Percentiles rank a stretch among this genome's conserved stretches.
Evolutionary conservation across 1,140 invertebrate species (phyloP).

Genomic region (Pogonognathellus flavescens): DNA sequence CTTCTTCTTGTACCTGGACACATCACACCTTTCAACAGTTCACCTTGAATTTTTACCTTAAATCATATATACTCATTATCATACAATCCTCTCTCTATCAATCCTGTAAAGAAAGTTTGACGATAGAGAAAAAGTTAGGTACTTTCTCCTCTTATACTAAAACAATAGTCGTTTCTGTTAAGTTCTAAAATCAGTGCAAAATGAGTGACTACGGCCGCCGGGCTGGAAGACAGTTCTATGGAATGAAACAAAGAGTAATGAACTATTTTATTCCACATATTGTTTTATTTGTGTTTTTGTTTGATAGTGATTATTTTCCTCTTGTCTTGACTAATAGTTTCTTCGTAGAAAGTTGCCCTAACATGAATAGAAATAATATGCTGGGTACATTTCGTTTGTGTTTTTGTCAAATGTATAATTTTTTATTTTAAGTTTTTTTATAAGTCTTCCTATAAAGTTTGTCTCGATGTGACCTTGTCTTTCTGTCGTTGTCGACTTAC

Average conservation of each 20-base stretch:
- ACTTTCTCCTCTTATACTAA: not conserved
- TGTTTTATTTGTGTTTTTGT: constrained; percentile 12
- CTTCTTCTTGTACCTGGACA: not conserved
- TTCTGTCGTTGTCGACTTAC: not conserved
- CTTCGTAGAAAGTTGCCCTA: too few relatives aligned
- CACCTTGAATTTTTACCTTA: too few relatives aligned
- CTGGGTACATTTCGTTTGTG: not conserved
- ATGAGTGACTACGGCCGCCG: constrained; percentile 30
- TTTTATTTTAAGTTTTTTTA: not conserved
- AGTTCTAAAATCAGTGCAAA: constrained; percentile 42
- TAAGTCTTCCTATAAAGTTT: not conserved
- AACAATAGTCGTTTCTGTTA: not conserved
- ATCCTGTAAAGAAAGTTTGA: not conserved
- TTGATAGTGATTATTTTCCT: not conserved
- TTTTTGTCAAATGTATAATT: too few relatives aligned
- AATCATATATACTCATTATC: too few relatives aligned
- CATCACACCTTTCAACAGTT: too few relatives aligned
- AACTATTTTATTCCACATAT: constrained; percentile 9
- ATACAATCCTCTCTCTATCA: not conserved
- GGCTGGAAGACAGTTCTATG: constrained; percentile 58
- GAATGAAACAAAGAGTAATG: constrained; percentile 62
- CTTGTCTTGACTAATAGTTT: not conserved
- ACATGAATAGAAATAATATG: too few relatives aligned
- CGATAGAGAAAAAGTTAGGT: not conserved
- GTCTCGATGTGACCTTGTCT: not conserved